A percentile compares a stretch with the other conserved stretches of the same genome.
Conservation (phyloP, 2,113 vertebrate species). For the Nycticryphes semicollaris region DNA sequence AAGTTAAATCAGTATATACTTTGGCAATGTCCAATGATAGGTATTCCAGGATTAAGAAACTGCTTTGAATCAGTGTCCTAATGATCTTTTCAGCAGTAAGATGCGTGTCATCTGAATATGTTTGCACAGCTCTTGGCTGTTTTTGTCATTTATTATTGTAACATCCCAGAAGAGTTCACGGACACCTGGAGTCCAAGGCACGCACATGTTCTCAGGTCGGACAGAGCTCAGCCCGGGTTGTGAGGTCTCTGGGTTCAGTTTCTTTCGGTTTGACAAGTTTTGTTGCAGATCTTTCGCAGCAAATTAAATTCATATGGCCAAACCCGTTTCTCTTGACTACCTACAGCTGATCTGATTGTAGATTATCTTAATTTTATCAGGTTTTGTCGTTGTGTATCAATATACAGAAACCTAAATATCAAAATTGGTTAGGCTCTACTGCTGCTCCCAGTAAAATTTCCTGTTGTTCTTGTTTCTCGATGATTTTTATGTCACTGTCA, state of each 20-base stretch:
- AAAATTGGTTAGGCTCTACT: not conserved
- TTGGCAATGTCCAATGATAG: not conserved
- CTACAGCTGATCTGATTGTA: not conserved
- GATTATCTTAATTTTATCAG: not conserved
- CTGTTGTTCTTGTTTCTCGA: not conserved
- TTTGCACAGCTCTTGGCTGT: not conserved
- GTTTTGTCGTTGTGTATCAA: not conserved
- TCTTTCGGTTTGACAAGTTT: not conserved
- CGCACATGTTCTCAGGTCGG: not conserved
- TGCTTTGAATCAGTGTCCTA: not conserved
- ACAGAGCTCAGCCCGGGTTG: not conserved
- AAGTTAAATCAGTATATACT: not conserved
- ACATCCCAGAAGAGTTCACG: rapidly evolving
- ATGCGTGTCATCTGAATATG: not conserved
- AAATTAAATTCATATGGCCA: not conserved
- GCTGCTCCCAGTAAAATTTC: not conserved
- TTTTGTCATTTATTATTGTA: not conserved
- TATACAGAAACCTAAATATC: not conserved
- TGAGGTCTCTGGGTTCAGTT: not conserved
- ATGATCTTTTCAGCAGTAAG: not conserved
- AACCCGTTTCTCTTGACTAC: not conserved
- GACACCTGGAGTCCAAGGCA: not conserved
- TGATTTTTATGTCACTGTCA: not conserved
- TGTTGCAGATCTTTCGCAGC: not conserved
- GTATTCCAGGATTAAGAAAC: not conserved